Base-by-base conservation (phyloP, 2,888 invertebrate species). In the Xestia sexstrigata region DNA sequence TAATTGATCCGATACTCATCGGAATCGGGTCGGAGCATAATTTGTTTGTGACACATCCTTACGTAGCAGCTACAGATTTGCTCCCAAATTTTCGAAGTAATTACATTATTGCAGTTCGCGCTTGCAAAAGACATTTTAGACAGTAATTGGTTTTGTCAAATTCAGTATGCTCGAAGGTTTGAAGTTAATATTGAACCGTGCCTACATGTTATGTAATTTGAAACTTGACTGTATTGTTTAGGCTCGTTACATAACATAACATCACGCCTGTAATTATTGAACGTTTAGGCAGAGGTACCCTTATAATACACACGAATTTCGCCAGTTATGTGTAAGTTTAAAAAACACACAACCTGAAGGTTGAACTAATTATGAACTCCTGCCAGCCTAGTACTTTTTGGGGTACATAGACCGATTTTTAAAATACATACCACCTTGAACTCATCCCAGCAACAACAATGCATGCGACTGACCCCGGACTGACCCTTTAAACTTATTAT, bases 111-210 rank as follows among this genome's bases (percentile, higher is more conserved):
- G 23, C 15, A 11, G 49, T 78, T 49, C 30, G n/a, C 20, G 58
- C 20, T 60, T 77, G 79, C 47, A 49, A 49, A 68, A 42, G 79
- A 68, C 69, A 68, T 78, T 78, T 78, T 20, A 49, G 60, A 62
- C 77, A 62, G 20, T 49, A 26, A 79, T 52, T 62, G 42, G 49
- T 9, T 26, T 9, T 62, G 60, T 52, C 77, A 45, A 77, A 62
- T 70, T 20, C 62, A 62, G n/a, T 47, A 23, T 2, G 20, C 42
- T 42, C 42, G 62, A 42, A 62, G 30, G 30, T 63, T 76, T 42
- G 62, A 42, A 49, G 42, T 60, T 62, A 75, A 49, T 52, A 62
- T 4, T 42, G n/a, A 65, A 65, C 49, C 20, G 3, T 26, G 7
- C 30, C 30, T 26, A 3, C 15, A 39, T 23, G 26, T 45, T 52